These are phyloP conservation scores for Heteropelma amictum DNA, from an alignment of 2,888 invertebrate species.

Conservation along the genomic window DNA sequence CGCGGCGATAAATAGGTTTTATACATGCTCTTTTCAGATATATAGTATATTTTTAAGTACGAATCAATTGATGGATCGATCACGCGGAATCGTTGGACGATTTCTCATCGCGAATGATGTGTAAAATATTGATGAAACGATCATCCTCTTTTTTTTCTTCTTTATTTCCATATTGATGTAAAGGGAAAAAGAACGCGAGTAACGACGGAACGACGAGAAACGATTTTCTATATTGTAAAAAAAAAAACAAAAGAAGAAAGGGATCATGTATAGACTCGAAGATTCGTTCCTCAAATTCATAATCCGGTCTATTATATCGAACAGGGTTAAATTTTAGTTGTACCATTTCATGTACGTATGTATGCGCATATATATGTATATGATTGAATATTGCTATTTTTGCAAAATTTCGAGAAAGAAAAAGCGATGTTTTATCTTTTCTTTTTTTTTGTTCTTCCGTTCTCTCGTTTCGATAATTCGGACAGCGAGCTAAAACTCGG, in stretches of 20 bases:
- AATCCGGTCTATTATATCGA: conserved; percentile 65
- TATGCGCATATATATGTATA: background rate
- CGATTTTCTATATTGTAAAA: conserved; percentile 47
- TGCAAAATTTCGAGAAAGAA: too few relatives aligned
- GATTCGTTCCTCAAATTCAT: conserved; percentile 50
- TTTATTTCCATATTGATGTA: conserved; percentile 53
- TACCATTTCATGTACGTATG: conserved; percentile 32
- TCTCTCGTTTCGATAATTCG: background rate
- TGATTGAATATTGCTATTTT: background rate
- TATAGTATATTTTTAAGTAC: conserved; percentile 70
- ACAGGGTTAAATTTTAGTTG: conserved; percentile 69
- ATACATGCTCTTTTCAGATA: conserved; percentile 71
- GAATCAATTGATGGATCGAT: conserved; percentile 58
- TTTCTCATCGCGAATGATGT: conserved; percentile 49
- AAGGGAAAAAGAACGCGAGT: conserved; percentile 21
- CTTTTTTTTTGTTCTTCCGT: background rate
- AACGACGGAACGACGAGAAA: conserved; percentile 24
- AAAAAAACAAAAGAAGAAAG: conserved; percentile 20
- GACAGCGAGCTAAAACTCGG: too few relatives aligned
- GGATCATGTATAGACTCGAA: conserved; percentile 43
- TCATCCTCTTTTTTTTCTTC: conserved; percentile 42
- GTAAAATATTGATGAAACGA: conserved; percentile 49
- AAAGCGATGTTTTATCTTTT: too few relatives aligned
- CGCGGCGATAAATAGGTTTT: conserved; percentile 69
- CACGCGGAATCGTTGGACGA: conserved; percentile 53